Evolutionary conservation across 1,140 invertebrate species (phyloP), one percentile per base, ranked within the genome.

Genomic region (Argopecten irradians): DNA sequence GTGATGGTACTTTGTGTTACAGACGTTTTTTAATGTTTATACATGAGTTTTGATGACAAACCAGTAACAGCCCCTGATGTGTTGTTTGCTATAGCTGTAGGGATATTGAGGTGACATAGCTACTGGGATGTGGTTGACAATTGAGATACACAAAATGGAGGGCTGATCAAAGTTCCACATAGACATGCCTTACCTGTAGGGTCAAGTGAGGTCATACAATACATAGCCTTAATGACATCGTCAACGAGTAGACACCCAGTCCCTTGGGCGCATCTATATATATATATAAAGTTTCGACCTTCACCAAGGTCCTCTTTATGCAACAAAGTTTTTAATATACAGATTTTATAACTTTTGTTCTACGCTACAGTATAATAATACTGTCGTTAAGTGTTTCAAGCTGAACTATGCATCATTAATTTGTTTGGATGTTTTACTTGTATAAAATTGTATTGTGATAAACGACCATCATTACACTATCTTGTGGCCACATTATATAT

Each of bases 191-290:
- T 71, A 71, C 55, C 55, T 71, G 55, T 71, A 16, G n/a, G 22
- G 55, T 71, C 55, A 71, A 28, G 55, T 71, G n/a, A 71, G 55
- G 55, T 71, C 55, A 71, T n/a, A 46, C 9, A 46, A 46, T 46
- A 46, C 43, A 71, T 71, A 71, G 55, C 55, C 55, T 71, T 71
- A 71, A 71, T 28, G n/a, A 46, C 43, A 46, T 46, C 1, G 1
- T 19, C 14, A 19, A 46, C 43, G 13, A 71, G 55, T n/a, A 71
- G 55, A n/a, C 55, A 71, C 55, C 55, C 55, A 28, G 28, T 28
- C 55, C 55, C 55, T 71, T 71, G 55, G 55, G 55, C 55, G 28
- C 55, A 71, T 71, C 55, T n/a, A n/a, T n/a, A n/a, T n/a, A n/a
- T n/a, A n/a, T n/a, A 55, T n/a, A 71, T 7, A 71, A 28, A n/a